Percentiles rank a stretch among this genome's conserved stretches.
phyloP scores from a whole-genome alignment of 2,888 invertebrate genomes.

The Lypha dubia region DNA sequence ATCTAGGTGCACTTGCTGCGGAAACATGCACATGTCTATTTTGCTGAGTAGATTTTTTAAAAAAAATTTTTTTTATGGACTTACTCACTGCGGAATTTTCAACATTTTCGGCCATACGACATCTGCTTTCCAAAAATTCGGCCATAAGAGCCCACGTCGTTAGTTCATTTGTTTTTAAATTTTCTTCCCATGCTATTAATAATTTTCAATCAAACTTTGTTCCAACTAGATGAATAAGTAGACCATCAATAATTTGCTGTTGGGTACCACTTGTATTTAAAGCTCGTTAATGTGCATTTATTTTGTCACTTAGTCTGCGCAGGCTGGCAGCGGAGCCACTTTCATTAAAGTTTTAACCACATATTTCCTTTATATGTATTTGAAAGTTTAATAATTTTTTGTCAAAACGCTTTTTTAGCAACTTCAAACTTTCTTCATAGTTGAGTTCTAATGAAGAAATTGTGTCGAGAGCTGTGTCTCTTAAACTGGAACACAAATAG shows the following conservation, averaged over 20 bases:
- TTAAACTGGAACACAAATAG: slow-evolving; percentile 56
- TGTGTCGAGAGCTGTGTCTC: slow-evolving; percentile 53
- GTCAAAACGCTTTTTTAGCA: slow-evolving; percentile 65
- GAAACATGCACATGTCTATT: slow-evolving; percentile 24
- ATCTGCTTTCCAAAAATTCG: slow-evolving; percentile 40
- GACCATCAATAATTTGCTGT: slow-evolving; percentile 53
- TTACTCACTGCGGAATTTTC: slow-evolving; percentile 12
- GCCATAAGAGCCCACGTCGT: slow-evolving; percentile 41
- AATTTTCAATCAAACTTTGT: slow-evolving; percentile 57
- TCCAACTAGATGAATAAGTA: slow-evolving; percentile 54
- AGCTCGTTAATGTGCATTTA: slow-evolving; percentile 63
- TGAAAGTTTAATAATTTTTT: slow-evolving; percentile 71
- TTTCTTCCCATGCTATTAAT: slow-evolving; percentile 61
- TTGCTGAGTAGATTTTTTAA: neutral
- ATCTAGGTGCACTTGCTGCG: neutral
- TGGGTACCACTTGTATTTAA: slow-evolving; percentile 62
- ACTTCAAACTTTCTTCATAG: slow-evolving; percentile 47
- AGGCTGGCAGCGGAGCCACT: slow-evolving; percentile 62
- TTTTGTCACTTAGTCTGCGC: slow-evolving; percentile 64
- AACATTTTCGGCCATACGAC: slow-evolving; percentile 34
- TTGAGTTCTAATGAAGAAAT: slow-evolving; percentile 62
- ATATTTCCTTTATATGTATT: slow-evolving; percentile 71
- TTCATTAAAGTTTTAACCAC: slow-evolving; percentile 56
- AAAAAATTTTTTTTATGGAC: neutral
- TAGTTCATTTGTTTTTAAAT: neutral